Evolutionary conservation across 2,888 invertebrate genomes (phyloP), one percentile per base, ranked within the genome.

Genomic region (Schizotus pectinicornis): DNA sequence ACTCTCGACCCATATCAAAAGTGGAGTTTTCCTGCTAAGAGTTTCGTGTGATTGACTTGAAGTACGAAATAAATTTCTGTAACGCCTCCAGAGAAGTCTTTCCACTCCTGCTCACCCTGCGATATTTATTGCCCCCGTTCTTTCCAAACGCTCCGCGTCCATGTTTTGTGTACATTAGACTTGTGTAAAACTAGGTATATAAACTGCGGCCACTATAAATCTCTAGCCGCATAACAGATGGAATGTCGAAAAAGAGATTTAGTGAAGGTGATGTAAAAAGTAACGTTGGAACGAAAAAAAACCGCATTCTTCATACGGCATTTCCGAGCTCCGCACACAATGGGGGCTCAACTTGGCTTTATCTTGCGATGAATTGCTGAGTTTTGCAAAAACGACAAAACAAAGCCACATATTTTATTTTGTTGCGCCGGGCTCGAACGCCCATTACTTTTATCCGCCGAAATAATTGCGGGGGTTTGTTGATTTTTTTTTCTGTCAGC

Each of bases 241-340:
- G 54, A 59, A 56, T 56, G 59, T 52, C 52, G 56, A 59, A 56
- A 61, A 61, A 53, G 48, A 57, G 57, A 57, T 57, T 61, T 57
- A 57, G 32, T 61, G 36, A 9, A 47, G 42, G 41, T 42, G 54
- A 52, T 47, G 47, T 52, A 48, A 58, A 58, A 42, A 13, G 11
- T 37, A 37, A 3, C 11, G 32, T 6, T 6, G 12, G 32, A 46
- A 48, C 38, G 36, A 55, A 49, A 55, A 55, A 59, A 54, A 34
- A 51, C 47, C 49, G 45, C 47, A 56, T 59, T 48, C 50, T 51
- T 51, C 51, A 59, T 54, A 59, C 41, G 38, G 59, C 41, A 59
- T 56, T 56, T 46, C 31, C 41, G 38, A 54, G 49, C 41, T 46
- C 53, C 41, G 56, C 57, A 61, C 57, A 61, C 22, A 22, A 22